phyloP scores from a whole-genome alignment of 2,797 vertebrate species.

The Valencia hispanica region DNA sequence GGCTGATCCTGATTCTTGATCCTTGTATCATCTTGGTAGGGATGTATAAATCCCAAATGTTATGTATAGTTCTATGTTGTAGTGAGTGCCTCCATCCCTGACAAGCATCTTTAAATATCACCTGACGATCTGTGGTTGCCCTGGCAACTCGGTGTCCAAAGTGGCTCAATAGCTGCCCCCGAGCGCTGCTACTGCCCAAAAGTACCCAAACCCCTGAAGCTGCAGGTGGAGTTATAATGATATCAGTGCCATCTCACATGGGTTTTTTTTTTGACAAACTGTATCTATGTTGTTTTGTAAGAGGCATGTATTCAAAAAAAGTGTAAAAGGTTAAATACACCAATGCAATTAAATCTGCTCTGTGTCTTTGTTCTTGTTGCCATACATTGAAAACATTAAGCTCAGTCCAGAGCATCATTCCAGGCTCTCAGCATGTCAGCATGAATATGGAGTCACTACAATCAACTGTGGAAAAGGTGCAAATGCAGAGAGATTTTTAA shows the following conservation, averaged over 20 bases:
- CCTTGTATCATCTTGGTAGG: constrained; percentile 73
- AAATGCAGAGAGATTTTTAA: neutral
- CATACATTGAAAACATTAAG: neutral
- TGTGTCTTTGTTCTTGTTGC: constrained; percentile 35
- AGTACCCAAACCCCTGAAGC: constrained; percentile 10
- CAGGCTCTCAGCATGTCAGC: neutral
- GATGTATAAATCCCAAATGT: constrained; percentile 75
- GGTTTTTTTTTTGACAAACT: constrained; percentile 35
- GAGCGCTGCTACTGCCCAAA: constrained; percentile 15
- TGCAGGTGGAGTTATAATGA: constrained; percentile 23
- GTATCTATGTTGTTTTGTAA: constrained; percentile 55
- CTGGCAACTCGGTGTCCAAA: neutral
- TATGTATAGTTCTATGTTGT: constrained; percentile 61
- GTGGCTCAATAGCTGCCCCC: too few species aligned
- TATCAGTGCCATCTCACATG: constrained; percentile 33
- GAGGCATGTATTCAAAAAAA: constrained; percentile 57
- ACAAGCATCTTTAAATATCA: constrained; percentile 8
- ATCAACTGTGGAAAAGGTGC: neutral
- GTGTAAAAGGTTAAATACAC: constrained; percentile 49
- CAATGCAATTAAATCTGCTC: constrained; percentile 63
- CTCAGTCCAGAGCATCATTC: neutral
- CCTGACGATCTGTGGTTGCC: constrained; percentile 4
- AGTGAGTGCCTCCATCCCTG: constrained; percentile 37
- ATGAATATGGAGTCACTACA: neutral
- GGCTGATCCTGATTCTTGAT: constrained; percentile 72